Percentiles rank a stretch among this genome's conserved stretches.
These are phyloP conservation scores for Drymodes brunneopygia DNA, from an alignment of 2,113 vertebrate species.

Conservation along the genomic window DNA sequence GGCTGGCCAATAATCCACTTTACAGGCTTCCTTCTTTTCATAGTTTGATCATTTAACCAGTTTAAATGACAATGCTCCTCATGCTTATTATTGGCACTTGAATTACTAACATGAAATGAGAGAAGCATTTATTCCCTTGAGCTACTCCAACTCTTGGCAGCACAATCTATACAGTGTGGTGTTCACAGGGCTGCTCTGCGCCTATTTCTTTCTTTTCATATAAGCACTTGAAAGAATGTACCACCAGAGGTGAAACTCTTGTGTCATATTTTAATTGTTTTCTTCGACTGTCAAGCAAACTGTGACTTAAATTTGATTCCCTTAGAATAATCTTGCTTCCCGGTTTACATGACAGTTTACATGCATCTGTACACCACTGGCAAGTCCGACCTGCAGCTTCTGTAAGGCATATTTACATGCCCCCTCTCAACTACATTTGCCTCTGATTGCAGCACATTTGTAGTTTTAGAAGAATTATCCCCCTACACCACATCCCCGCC, in stretches of 20 bases:
- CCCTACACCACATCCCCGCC: too few relatives aligned
- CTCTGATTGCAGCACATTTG: not conserved
- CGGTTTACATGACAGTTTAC: not conserved
- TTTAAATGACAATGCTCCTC: not conserved
- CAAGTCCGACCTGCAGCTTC: not conserved
- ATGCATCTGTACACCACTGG: accelerated
- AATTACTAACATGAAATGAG: not conserved
- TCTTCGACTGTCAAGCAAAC: not conserved
- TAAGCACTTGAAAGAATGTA: not conserved
- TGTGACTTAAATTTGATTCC: not conserved
- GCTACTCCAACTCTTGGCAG: not conserved
- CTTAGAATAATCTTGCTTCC: not conserved
- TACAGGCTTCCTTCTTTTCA: not conserved
- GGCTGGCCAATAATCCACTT: not conserved
- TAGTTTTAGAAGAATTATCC: accelerated
- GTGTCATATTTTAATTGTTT: not conserved
- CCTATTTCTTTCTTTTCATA: not conserved
- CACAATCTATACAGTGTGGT: accelerated
- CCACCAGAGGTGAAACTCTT: not conserved
- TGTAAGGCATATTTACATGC: accelerated
- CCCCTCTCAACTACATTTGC: not conserved
- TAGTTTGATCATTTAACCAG: not conserved
- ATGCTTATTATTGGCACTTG: not conserved
- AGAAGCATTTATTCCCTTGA: accelerated
- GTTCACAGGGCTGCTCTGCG: too few relatives aligned